Percentiles rank a stretch among this genome's conserved stretches.
Conservation (phyloP, 2,888 invertebrate species). For the Parascotia fuliginaria region DNA sequence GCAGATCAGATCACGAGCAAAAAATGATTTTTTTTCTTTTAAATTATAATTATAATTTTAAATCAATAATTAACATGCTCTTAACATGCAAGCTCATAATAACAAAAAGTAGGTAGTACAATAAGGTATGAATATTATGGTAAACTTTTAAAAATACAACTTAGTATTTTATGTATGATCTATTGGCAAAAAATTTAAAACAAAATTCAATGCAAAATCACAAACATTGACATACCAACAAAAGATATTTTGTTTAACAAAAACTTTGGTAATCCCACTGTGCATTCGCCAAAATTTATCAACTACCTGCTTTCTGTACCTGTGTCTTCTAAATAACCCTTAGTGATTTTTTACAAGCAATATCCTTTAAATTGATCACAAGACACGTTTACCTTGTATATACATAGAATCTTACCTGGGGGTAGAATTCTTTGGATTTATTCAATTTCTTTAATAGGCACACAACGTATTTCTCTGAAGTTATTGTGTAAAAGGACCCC, state of each 20-base stretch:
- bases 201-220: background rate
- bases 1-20: no score
- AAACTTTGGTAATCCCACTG: conserved; percentile 11
- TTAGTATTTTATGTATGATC: background rate
- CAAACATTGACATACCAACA: background rate
- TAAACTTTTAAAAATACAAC: background rate
- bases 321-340: conserved; percentile 36
- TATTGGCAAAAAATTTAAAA: background rate
- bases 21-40: no score
- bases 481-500: conserved; percentile 41
- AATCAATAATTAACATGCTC: no score
- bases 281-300: conserved; percentile 39
- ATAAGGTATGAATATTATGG: background rate
- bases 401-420: conserved; percentile 40
- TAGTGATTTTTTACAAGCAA: conserved; percentile 32
- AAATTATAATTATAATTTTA: no score
- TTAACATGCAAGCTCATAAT: no score
- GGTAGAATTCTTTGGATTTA: conserved; percentile 33
- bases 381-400: conserved; percentile 43
- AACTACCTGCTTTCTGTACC: conserved; percentile 42
- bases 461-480: conserved; percentile 28
- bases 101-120: no score
- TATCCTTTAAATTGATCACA: conserved; percentile 44
- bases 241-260: conserved; percentile 5
- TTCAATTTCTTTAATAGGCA: conserved; percentile 43